Evolutionary conservation across 2,113 vertebrate species (phyloP).

Genomic region (Bostrychus sinensis): DNA sequence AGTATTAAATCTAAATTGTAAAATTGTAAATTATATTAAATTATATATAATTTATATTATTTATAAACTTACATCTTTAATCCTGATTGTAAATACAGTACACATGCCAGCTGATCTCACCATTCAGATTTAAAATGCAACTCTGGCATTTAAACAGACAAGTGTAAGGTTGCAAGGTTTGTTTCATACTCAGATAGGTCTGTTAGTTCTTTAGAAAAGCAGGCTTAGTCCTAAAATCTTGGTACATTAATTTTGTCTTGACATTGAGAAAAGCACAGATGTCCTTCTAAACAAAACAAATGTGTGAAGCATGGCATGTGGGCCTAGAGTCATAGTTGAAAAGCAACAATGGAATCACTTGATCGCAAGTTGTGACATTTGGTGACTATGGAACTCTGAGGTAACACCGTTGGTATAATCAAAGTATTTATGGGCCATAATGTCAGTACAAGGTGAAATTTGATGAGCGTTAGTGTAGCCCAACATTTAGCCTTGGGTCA

Average conservation of each 20-base stretch:
- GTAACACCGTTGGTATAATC: neutral
- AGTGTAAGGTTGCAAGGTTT: too few relatives aligned
- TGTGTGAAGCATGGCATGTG: slow-evolving; percentile 4
- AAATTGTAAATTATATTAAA: too few relatives aligned
- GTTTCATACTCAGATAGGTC: too few relatives aligned
- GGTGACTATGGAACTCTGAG: slow-evolving; percentile 1
- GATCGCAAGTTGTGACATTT: slow-evolving; percentile 9
- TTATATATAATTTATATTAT: too few relatives aligned
- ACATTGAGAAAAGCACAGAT: slow-evolving; percentile 29
- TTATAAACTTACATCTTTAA: too few relatives aligned
- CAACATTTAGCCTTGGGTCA: neutral
- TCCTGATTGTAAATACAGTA: too few relatives aligned
- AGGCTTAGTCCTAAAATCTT: slow-evolving; percentile 1
- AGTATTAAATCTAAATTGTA: too few relatives aligned
- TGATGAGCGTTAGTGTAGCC: neutral
- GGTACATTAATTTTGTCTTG: slow-evolving; percentile 27
- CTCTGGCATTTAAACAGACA: too few relatives aligned
- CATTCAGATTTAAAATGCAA: too few relatives aligned
- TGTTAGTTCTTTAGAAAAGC: too few relatives aligned
- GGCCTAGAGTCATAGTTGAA: slow-evolving; percentile 12
- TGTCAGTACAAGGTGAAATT: neutral
- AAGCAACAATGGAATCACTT: slow-evolving; percentile 14
- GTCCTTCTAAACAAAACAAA: slow-evolving; percentile 42
- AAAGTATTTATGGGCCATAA: slow-evolving; percentile 9
- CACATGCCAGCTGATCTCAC: too few relatives aligned